These are phyloP conservation scores for Sebastes umbrosus DNA, from an alignment of 2,797 vertebrate genomes.

Conservation along the genomic window DNA sequence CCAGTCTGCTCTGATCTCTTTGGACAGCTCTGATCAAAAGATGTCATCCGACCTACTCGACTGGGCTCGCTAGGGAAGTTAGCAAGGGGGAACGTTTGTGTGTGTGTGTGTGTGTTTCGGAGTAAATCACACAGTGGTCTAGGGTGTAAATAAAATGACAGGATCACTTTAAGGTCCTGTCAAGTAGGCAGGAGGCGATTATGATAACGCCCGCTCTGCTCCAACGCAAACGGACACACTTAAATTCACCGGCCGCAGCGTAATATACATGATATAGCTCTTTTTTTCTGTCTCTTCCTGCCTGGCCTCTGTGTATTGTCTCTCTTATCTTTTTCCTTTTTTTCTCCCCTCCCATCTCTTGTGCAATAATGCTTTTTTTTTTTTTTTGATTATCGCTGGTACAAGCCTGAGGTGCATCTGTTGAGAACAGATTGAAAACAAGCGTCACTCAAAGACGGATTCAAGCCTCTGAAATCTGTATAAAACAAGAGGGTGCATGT, in stretches of 20 bases:
- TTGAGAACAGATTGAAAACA: constrained; percentile 33
- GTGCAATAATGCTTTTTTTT: constrained; percentile 10
- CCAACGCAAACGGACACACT: constrained; percentile 86
- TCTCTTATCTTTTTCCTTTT: constrained; percentile 30
- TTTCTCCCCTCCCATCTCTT: background rate
- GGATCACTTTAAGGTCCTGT: constrained; percentile 99
- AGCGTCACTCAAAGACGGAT: constrained; percentile 19
- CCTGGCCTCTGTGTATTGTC: constrained; percentile 25
- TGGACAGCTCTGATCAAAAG: constrained; percentile 99
- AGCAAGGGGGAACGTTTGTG: constrained; percentile 40
- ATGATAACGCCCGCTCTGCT: constrained; percentile 98
- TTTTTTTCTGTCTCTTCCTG: constrained; percentile 40
- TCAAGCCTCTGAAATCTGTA: constrained; percentile 10
- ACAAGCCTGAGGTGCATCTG: constrained; percentile 36
- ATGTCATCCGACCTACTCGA: constrained; percentile 97
- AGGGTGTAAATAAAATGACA: constrained; percentile 99
- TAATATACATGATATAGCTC: constrained; percentile 76
- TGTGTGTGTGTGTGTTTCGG: constrained; percentile 38
- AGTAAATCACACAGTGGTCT: constrained; percentile 85
- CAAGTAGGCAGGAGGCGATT: constrained; percentile 98
- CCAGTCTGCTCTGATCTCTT: constrained; percentile 99
- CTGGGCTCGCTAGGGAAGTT: constrained; percentile 67
- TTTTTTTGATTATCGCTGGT: constrained; percentile 2
- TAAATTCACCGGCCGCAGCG: constrained; percentile 83
- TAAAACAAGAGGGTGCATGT: background rate